A percentile compares a stretch with the other conserved stretches of the same genome.
Conservation (phyloP, 2,113 vertebrate genomes). For the Podilymbus podiceps region DNA sequence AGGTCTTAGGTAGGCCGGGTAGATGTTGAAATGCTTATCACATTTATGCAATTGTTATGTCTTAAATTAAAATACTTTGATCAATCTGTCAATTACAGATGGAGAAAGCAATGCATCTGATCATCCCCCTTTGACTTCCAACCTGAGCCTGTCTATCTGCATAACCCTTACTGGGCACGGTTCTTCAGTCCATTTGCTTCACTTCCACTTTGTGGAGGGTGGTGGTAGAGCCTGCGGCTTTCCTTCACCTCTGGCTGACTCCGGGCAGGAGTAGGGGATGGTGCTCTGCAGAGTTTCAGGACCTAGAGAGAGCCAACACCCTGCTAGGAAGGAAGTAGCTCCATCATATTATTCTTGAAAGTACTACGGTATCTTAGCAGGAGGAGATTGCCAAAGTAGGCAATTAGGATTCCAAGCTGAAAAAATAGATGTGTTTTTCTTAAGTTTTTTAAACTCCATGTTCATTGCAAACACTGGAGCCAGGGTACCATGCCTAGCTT, state of each 20-base stretch:
- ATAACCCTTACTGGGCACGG: background rate
- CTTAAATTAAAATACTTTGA: background rate
- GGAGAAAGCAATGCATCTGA: background rate
- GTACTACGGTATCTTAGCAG: background rate
- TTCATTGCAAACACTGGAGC: background rate
- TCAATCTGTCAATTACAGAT: background rate
- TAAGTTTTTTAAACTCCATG: background rate
- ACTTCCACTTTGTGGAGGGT: background rate
- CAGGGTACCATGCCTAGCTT: rapidly evolving
- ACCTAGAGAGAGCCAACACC: background rate
- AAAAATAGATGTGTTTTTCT: background rate
- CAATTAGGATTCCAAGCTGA: background rate
- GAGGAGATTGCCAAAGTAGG: background rate
- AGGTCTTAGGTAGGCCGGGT: background rate
- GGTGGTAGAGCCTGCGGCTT: background rate
- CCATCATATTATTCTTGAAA: background rate
- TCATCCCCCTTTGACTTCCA: background rate
- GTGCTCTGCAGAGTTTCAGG: background rate
- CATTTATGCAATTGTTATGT: background rate
- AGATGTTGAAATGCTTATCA: background rate
- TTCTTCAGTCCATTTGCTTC: background rate
- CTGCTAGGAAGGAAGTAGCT: background rate
- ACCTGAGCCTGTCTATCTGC: background rate
- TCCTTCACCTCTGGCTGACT: background rate
- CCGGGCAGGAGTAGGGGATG: background rate